Conservation (phyloP, 2,113 vertebrate genomes). For the Rhagologus leucostigma region DNA sequence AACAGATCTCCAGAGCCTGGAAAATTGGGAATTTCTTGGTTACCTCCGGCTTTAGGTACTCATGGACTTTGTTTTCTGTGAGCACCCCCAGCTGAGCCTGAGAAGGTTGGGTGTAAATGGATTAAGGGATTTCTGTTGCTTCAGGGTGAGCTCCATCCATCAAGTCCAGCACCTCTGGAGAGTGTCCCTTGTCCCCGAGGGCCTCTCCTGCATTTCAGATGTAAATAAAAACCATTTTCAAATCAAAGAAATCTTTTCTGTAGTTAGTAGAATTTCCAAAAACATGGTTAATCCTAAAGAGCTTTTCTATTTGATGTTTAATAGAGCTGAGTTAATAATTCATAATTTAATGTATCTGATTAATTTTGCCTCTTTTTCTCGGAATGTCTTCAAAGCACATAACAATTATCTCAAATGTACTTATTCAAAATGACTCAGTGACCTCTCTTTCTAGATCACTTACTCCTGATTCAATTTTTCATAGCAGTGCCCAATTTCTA, state of each 20-base stretch:
- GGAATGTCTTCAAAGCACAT: conserved; percentile 13
- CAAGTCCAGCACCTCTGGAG: neutral
- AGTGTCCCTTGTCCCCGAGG: fast-evolving
- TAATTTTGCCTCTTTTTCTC: conserved; percentile 49
- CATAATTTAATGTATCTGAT: conserved; percentile 61
- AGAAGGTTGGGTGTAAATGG: neutral
- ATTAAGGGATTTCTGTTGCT: neutral
- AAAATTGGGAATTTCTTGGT: neutral
- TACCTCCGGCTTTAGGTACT: neutral
- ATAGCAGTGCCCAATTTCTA: neutral
- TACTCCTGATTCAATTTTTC: conserved; percentile 28
- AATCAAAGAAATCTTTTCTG: neutral
- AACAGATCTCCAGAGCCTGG: neutral
- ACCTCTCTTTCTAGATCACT: conserved; percentile 33
- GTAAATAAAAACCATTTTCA: neutral
- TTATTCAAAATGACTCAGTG: neutral
- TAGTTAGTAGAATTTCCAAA: neutral
- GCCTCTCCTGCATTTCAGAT: neutral
- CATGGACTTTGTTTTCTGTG: neutral
- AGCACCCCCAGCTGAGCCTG: neutral
- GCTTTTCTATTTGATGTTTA: conserved; percentile 33
- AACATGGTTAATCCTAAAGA: neutral
- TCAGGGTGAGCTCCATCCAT: fast-evolving
- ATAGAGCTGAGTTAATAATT: conserved; percentile 60
- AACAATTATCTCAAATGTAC: conserved; percentile 47